These are phyloP conservation scores for Machimus atricapillus DNA, from an alignment of 2,888 invertebrate genomes.

Conservation along the genomic window DNA sequence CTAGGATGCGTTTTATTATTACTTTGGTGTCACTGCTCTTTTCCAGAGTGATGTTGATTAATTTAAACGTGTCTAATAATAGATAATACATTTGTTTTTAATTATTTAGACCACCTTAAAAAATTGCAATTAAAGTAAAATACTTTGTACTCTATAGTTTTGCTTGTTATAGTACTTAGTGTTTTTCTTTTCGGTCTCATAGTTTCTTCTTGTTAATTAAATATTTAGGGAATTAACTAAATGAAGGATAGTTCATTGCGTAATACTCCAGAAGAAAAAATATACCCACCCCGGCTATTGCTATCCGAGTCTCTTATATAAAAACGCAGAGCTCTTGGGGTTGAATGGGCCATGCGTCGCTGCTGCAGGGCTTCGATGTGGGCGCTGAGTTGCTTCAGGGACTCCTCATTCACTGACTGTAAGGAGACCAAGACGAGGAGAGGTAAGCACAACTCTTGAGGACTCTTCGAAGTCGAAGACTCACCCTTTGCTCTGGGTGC, in stretches of 20 bases:
- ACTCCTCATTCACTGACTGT: conserved; percentile 87
- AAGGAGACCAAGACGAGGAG: not conserved
- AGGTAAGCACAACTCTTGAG: not conserved
- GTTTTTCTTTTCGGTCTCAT: too few species aligned
- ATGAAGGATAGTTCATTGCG: not conserved
- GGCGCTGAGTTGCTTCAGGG: conserved; percentile 85
- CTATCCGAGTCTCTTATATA: conserved; percentile 70
- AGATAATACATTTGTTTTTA: not conserved
- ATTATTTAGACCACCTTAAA: too few species aligned
- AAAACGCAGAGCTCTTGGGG: conserved; percentile 74
- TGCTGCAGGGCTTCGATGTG: conserved; percentile 79
- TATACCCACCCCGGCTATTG: conserved; percentile 5
- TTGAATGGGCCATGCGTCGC: conserved; percentile 66
- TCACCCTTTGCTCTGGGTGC: conserved; percentile 86
- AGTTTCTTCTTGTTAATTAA: too few species aligned
- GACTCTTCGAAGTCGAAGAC: conserved; percentile 47
- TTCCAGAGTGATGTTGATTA: conserved; percentile 76
- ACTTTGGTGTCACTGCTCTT: conserved; percentile 72
- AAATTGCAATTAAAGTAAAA: too few species aligned
- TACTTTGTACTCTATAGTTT: too few species aligned
- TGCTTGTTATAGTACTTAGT: too few species aligned
- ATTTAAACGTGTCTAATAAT: conserved; percentile 70
- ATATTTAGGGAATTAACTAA: too few species aligned
- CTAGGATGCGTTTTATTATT: conserved; percentile 75
- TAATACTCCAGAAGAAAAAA: not conserved